Evolutionary conservation across 2,888 invertebrate genomes (phyloP).

Genomic region (Rhorus exstirpatorius): DNA sequence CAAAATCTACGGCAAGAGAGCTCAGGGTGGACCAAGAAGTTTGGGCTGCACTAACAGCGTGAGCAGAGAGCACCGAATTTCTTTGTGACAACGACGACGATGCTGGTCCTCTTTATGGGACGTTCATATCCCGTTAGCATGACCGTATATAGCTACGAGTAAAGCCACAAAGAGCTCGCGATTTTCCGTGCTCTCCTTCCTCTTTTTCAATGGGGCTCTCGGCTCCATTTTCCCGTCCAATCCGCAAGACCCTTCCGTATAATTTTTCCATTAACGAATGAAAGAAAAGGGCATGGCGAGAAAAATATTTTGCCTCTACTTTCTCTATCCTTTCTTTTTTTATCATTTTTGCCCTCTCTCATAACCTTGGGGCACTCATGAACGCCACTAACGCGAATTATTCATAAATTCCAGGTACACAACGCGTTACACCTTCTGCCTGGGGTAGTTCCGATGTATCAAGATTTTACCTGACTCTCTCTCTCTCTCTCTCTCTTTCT

Average conservation of each 20-base stretch:
- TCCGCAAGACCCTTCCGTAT: constrained; percentile 55
- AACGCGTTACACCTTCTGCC: constrained; percentile 16
- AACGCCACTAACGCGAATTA: constrained; percentile 63
- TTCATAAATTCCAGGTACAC: constrained; percentile 66
- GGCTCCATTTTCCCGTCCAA: constrained; percentile 5
- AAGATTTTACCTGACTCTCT: constrained; percentile 29
- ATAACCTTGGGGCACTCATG: constrained; percentile 18
- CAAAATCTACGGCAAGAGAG: constrained; percentile 33
- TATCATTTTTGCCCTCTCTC: constrained; percentile 32
- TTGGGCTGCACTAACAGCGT: constrained; percentile 38
- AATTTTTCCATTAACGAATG: constrained; percentile 70
- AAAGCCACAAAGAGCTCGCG: constrained; percentile 53
- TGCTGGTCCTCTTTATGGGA: constrained; percentile 56
- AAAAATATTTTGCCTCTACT: constrained; percentile 62
- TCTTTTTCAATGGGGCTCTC: constrained; percentile 41
- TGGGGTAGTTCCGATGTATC: constrained; percentile 43
- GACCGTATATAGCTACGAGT: constrained; percentile 44
- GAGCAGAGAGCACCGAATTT: constrained; percentile 74
- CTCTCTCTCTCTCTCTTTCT: neutral
- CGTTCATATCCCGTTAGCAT: constrained; percentile 61
- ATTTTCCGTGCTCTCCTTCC: constrained; percentile 43
- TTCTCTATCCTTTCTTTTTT: constrained; percentile 30
- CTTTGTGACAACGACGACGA: constrained; percentile 71
- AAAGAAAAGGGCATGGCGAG: constrained; percentile 55
- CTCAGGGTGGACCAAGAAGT: constrained; percentile 56